Percentiles rank a stretch among this genome's conserved stretches.
Conservation (phyloP, 2,888 invertebrate genomes). For the Drosophila prolongata region DNA sequence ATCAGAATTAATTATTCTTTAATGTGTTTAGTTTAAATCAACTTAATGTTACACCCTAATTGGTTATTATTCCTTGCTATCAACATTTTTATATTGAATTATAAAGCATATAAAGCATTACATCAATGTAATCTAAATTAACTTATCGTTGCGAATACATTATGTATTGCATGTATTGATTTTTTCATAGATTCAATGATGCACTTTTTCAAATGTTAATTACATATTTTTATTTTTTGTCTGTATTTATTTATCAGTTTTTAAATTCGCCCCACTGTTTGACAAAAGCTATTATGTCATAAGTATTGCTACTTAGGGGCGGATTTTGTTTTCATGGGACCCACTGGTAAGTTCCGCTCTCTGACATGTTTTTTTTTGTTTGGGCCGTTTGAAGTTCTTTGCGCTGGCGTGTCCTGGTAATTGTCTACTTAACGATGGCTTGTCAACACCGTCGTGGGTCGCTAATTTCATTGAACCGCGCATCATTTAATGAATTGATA, state of each 20-base stretch:
- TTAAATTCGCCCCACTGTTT: conserved; percentile 53
- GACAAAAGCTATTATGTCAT: conserved; percentile 68
- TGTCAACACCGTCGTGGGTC: conserved; percentile 36
- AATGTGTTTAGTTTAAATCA: too few relatives aligned
- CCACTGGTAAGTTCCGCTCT: neutral
- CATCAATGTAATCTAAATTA: conserved; percentile 7
- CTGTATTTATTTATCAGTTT: neutral
- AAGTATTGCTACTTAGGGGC: conserved; percentile 73
- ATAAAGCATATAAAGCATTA: neutral
- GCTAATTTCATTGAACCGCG: conserved; percentile 69
- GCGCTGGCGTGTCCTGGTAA: conserved; percentile 46
- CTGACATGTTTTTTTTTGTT: neutral
- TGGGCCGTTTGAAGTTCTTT: conserved; percentile 70
- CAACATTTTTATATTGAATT: neutral
- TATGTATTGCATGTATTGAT: too few relatives aligned
- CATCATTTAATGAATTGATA: conserved; percentile 73
- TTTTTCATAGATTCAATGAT: neutral
- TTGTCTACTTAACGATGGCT: conserved; percentile 52
- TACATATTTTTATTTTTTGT: neutral
- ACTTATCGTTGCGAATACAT: conserved; percentile 3
- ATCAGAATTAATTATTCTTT: too few relatives aligned
- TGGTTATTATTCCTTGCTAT: too few relatives aligned
- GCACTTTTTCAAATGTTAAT: conserved; percentile 1
- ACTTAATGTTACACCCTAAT: too few relatives aligned
- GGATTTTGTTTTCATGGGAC: conserved; percentile 69